phyloP scores from a whole-genome alignment of 2,888 invertebrate genomes.

The Ischnus inquisitorius region DNA sequence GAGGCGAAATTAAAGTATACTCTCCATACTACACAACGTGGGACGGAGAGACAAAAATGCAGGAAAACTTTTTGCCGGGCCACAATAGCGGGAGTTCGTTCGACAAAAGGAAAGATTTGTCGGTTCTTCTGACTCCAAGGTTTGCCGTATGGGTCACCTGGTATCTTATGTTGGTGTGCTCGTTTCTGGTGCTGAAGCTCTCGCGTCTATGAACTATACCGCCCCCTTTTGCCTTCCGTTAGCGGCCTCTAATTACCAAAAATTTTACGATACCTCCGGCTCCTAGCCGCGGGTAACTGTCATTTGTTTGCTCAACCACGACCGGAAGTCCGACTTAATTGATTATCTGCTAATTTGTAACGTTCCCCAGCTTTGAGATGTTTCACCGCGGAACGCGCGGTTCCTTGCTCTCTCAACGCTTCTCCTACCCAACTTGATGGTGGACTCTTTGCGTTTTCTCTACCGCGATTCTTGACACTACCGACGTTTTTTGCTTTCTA shows the following conservation, averaged over 20 bases:
- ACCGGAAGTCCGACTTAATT: slow-evolving; percentile 81
- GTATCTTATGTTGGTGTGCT: background rate
- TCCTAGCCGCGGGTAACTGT: slow-evolving; percentile 68
- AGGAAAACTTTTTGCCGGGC: slow-evolving; percentile 7
- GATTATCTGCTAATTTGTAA: slow-evolving; percentile 83
- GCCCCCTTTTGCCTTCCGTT: slow-evolving; percentile 72
- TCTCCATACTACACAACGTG: background rate
- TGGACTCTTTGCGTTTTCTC: slow-evolving; percentile 25
- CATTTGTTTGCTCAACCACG: slow-evolving; percentile 80
- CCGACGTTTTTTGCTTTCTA: background rate
- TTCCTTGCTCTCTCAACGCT: background rate
- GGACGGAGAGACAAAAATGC: background rate
- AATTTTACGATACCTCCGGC: slow-evolving; percentile 77
- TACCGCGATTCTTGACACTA: background rate
- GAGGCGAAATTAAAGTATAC: slow-evolving; percentile 72
- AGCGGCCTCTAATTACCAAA: slow-evolving; percentile 81
- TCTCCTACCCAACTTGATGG: background rate
- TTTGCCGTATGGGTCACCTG: background rate
- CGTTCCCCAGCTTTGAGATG: slow-evolving; percentile 70
- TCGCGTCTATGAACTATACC: slow-evolving; percentile 58
- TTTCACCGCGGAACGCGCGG: slow-evolving; percentile 41
- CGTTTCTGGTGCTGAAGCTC: slow-evolving; percentile 38
- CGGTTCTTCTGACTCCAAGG: background rate
- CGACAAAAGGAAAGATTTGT: background rate
- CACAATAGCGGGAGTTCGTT: background rate